Evolutionary conservation across 2,113 vertebrate species (phyloP).

Genomic region (Pantherophis guttatus): DNA sequence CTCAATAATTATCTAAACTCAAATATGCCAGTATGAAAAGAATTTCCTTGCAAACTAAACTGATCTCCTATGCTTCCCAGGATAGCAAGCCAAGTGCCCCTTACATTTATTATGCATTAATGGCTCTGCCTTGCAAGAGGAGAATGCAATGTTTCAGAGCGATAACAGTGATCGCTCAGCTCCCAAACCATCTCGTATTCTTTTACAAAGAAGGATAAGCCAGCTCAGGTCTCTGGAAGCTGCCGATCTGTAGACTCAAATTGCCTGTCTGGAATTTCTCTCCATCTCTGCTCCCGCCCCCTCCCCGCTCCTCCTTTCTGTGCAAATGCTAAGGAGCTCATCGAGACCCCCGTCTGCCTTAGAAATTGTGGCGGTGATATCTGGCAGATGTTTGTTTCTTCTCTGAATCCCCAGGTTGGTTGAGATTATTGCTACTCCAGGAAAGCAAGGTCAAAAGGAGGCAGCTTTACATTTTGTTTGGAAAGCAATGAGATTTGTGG

Average conservation of each 20-base stretch:
- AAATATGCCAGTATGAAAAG: not conserved
- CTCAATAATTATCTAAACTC: not conserved
- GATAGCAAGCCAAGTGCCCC: not conserved
- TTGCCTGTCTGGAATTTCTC: not conserved
- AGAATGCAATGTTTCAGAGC: not conserved
- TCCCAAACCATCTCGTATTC: not conserved
- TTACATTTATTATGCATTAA: not conserved
- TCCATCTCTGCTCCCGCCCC: not conserved
- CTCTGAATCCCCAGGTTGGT: constrained; percentile 25
- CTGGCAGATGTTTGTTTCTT: constrained; percentile 34
- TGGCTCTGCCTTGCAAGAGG: not conserved
- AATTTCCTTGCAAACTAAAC: not conserved
- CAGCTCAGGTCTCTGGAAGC: not conserved
- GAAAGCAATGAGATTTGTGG: constrained; percentile 42
- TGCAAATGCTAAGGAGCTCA: constrained; percentile 22
- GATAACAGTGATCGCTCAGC: constrained; percentile 25
- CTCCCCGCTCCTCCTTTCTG: constrained; percentile 6
- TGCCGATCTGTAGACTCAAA: not conserved
- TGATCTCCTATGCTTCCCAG: not conserved
- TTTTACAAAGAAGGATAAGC: not conserved
- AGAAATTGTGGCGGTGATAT: constrained; percentile 26
- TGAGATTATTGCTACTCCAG: constrained; percentile 26
- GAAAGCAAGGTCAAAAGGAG: constrained; percentile 33
- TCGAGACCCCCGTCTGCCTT: constrained; percentile 14
- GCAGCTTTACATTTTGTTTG: constrained; percentile 34